A percentile compares a stretch with the other conserved stretches of the same genome.
Evolutionary conservation across 1,140 invertebrate genomes (phyloP).

Genomic region (Battus philenor): DNA sequence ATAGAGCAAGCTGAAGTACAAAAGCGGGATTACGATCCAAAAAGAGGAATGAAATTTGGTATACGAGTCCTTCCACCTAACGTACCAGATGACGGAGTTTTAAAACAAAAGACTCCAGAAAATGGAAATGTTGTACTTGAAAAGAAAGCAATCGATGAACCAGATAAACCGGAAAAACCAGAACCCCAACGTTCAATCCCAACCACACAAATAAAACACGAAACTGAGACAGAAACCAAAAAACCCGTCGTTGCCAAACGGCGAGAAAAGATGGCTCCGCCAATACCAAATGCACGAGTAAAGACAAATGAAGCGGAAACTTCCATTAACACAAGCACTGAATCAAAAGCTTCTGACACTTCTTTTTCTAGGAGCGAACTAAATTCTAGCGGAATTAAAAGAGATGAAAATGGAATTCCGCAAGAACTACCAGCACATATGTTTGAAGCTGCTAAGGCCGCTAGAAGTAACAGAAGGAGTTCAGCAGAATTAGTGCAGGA

Average conservation of each 20-base stretch:
- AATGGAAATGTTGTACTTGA: constrained; percentile 59
- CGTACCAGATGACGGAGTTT: constrained; percentile 67
- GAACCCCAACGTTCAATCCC: constrained; percentile 48
- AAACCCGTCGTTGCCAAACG: constrained; percentile 73
- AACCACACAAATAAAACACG: constrained; percentile 48
- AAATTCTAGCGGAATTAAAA: constrained; percentile 77
- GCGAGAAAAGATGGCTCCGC: constrained; percentile 70
- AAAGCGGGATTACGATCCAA: constrained; percentile 69
- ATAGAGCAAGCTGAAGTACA: constrained; percentile 64
- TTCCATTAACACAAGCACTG: constrained; percentile 31
- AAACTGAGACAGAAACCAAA: constrained; percentile 60
- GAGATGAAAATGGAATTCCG: constrained; percentile 78
- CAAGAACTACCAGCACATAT: constrained; percentile 82
- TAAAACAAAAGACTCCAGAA: constrained; percentile 72
- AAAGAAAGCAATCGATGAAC: constrained; percentile 71
- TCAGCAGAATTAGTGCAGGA: constrained; percentile 53
- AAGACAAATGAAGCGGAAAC: constrained; percentile 46
- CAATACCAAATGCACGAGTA: constrained; percentile 66
- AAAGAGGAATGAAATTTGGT: constrained; percentile 81
- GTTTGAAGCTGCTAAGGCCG: constrained; percentile 82
- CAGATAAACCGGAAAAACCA: constrained; percentile 67
- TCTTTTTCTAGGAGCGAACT: constrained; percentile 61
- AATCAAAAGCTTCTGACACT: constrained; percentile 42
- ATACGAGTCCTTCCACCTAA: constrained; percentile 80
- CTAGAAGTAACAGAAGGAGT: constrained; percentile 80